Evolutionary conservation across 2,888 invertebrate species (phyloP).

Genomic region (Taenaris catops): DNA sequence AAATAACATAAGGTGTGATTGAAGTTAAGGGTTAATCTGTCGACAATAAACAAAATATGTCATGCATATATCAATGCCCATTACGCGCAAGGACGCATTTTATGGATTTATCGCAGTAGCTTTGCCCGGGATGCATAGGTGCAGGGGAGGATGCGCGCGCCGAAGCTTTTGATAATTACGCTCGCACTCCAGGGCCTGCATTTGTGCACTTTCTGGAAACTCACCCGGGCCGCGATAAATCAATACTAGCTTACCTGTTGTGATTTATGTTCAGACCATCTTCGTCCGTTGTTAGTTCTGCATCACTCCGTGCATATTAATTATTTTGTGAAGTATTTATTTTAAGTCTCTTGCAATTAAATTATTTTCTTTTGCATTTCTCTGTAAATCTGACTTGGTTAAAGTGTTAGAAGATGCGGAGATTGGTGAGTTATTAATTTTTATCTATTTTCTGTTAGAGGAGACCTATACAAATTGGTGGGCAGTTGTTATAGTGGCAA

Average conservation of each 20-base stretch:
- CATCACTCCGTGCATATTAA: background rate
- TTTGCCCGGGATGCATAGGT: slow-evolving; percentile 15
- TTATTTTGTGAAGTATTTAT: too few relatives aligned
- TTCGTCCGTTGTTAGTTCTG: background rate
- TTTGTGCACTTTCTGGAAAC: slow-evolving; percentile 15
- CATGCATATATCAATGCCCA: too few relatives aligned
- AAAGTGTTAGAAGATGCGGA: slow-evolving; percentile 3
- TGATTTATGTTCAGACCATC: slow-evolving; percentile 6
- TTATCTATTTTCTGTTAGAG: too few relatives aligned
- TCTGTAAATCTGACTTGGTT: too few relatives aligned
- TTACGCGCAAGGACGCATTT: slow-evolving; percentile 4
- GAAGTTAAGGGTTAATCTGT: too few relatives aligned
- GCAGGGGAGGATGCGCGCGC: slow-evolving; percentile 17
- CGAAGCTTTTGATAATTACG: slow-evolving; percentile 10
- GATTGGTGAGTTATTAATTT: slow-evolving; percentile 3
- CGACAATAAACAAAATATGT: too few relatives aligned
- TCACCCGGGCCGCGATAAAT: slow-evolving; percentile 15
- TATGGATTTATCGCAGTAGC: slow-evolving; percentile 8
- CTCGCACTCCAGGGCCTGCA: slow-evolving; percentile 15
- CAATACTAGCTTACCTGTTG: slow-evolving; percentile 13
- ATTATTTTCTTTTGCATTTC: too few relatives aligned
- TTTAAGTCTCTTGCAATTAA: too few relatives aligned
- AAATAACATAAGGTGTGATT: too few relatives aligned
- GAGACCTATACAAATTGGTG: too few relatives aligned
- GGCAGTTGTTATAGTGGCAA: too few relatives aligned